phyloP scores from a whole-genome alignment of 2,113 vertebrate genomes.

The Hipposideros armiger region DNA sequence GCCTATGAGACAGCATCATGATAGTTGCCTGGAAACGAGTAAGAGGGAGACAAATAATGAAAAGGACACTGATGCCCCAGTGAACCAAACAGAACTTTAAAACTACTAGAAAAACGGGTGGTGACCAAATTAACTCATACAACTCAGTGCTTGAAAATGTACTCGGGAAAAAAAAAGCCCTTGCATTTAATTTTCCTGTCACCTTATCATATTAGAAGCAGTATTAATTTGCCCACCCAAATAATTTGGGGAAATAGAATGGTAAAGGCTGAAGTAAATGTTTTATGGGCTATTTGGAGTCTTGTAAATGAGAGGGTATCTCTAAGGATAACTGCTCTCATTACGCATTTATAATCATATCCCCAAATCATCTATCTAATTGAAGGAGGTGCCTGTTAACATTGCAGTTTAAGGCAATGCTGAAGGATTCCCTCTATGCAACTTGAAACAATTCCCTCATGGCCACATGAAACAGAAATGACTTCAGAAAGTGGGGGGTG shows the following conservation, averaged over 20 bases:
- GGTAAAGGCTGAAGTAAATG: not conserved
- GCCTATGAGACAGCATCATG: conserved; percentile 51
- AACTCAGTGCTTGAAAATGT: not conserved
- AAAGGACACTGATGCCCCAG: conserved; percentile 33
- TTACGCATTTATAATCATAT: not conserved
- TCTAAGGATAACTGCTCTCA: conserved; percentile 2
- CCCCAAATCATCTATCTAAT: not conserved
- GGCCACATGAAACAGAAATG: conserved; percentile 44
- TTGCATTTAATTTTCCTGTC: conserved; percentile 17
- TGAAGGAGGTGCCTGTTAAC: conserved; percentile 14
- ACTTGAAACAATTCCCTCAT: not conserved
- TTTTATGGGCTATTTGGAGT: conserved; percentile 11
- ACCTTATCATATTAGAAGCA: not conserved
- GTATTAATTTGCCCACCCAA: not conserved
- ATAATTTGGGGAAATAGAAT: conserved; percentile 34
- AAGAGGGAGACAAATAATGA: conserved; percentile 46
- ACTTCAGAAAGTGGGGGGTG: conserved; percentile 50
- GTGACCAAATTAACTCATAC: conserved; percentile 33
- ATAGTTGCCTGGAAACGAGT: conserved; percentile 68
- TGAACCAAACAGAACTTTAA: conserved; percentile 65
- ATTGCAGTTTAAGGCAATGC: conserved; percentile 51
- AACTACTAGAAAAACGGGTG: conserved; percentile 45
- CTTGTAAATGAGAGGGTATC: conserved; percentile 8
- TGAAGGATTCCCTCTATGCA: conserved; percentile 45
- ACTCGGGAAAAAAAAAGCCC: not conserved